Percentiles rank a stretch among this genome's conserved stretches.
Evolutionary conservation across 1,140 invertebrate species (phyloP).

Genomic region (Drosophila dunni): DNA sequence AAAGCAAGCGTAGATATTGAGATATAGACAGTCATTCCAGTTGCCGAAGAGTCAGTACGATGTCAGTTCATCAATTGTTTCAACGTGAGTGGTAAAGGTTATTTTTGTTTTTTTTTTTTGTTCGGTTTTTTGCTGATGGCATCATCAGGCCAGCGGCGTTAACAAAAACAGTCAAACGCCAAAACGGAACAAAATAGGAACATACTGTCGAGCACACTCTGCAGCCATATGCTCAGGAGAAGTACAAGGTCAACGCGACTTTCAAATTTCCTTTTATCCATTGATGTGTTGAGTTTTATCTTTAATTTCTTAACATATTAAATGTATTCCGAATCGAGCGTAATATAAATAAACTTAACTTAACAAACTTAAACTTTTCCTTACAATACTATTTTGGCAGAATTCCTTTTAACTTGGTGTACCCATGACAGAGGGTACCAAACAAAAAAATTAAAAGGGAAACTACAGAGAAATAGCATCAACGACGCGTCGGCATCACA

Average conservation of each 20-base stretch:
- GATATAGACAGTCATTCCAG: constrained; percentile 35
- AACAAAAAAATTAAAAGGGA: neutral
- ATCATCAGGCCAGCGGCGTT: constrained; percentile 46
- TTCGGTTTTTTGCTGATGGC: constrained; percentile 36
- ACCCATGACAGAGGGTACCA: neutral
- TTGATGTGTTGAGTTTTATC: too few species aligned
- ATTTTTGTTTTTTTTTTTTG: constrained; percentile 21
- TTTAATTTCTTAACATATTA: too few species aligned
- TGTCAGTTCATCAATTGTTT: constrained; percentile 62
- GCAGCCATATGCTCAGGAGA: too few species aligned
- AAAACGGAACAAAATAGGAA: too few species aligned
- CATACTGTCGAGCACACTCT: too few species aligned
- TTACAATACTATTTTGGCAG: too few species aligned
- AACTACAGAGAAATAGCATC: constrained; percentile 17
- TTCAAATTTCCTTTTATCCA: too few species aligned
- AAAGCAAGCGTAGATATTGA: constrained; percentile 32
- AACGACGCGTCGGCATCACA: constrained; percentile 51
- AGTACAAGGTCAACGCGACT: too few species aligned
- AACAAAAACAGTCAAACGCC: constrained; percentile 13
- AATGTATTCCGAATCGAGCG: too few species aligned
- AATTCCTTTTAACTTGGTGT: neutral
- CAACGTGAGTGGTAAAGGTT: constrained; percentile 56
- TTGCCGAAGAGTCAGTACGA: constrained; percentile 35
- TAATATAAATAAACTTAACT: too few species aligned
- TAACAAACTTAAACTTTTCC: too few species aligned